phyloP scores from a whole-genome alignment of 2,113 vertebrate genomes.

The Strix uralensis region DNA sequence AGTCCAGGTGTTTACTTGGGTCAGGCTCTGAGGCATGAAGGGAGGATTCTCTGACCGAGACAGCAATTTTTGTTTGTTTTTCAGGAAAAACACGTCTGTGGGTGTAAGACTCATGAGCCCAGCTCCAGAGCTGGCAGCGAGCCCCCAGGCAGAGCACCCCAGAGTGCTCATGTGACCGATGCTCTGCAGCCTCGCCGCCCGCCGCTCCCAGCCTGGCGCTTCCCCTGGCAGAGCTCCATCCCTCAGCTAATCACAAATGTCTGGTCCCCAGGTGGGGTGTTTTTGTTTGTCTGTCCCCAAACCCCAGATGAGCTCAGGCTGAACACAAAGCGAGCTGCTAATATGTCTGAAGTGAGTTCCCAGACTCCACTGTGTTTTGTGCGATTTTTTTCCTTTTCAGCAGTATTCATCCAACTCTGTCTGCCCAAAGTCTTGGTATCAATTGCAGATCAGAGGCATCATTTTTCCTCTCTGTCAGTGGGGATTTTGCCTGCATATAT shows the following conservation, averaged over 20 bases:
- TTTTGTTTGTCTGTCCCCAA: background rate
- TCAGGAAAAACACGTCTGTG: background rate
- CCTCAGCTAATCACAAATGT: fast-evolving
- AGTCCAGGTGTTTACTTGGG: background rate
- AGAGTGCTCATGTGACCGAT: fast-evolving
- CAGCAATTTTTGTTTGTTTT: background rate
- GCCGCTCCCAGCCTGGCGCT: fast-evolving
- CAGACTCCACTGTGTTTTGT: background rate
- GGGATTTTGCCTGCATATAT: background rate
- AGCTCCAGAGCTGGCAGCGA: background rate
- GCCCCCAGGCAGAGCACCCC: background rate
- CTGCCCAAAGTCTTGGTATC: background rate
- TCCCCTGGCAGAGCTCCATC: background rate
- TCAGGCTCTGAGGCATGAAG: fast-evolving
- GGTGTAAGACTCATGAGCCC: fast-evolving
- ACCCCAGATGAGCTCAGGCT: background rate
- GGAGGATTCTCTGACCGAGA: fast-evolving
- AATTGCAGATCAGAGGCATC: background rate
- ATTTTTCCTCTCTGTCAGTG: background rate
- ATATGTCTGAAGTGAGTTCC: fast-evolving
- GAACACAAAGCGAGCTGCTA: background rate
- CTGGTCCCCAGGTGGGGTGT: fast-evolving
- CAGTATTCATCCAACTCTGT: background rate
- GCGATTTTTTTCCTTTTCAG: background rate
- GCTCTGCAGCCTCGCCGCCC: fast-evolving